Base-by-base conservation (phyloP, 2,888 invertebrate genomes). In the Rhorus exstirpatorius region DNA sequence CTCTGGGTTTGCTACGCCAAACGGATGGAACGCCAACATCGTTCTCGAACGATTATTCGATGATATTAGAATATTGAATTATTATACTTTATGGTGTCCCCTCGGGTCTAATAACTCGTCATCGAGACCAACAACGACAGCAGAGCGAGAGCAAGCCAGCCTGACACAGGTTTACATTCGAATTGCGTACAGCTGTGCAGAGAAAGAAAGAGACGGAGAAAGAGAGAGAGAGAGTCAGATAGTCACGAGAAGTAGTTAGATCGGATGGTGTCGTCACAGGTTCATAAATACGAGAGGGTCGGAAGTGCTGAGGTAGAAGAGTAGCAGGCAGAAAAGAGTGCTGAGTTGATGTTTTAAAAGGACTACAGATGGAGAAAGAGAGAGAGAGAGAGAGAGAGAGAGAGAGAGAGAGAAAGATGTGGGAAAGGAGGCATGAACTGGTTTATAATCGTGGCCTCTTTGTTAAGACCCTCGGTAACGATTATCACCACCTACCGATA, bases 311-410 rank as follows among this genome's bases (percentile, higher is more conserved):
- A 83, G 65, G 75, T 58, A 26, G 41, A 44, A 21, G 67, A 75
- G 75, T 55, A 49, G 65, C 58, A 26, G 44, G 58, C 31, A 63
- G 21, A 49, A 51, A 14, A 7, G 67, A 83, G 70, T 72, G 68
- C 77, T 75, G 83, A 85, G 84, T 83, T 79, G 83, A 82, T 85
- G 83, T 72, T 81, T 83, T 77, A 78, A 84, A 86, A 87, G 82
- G 84, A 85, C 81, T 77, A 74, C 75, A 81, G 81, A 78, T 80
- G 74, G 68, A 71, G 38, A 58, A 41, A 61, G 68, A 26, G 70
- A 51, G 53, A 26, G 60, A 70, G 21, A 35, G 38, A 58, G 60
- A 80, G 83, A 79, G 46, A 24, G 26, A 53, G 49, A 12, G 35
- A 51, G 14, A 53, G 61, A 61, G 75, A 63, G 58, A 53, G 70